Evolutionary conservation across 2,888 invertebrate genomes (phyloP).

Genomic region (Pandemis heparana): DNA sequence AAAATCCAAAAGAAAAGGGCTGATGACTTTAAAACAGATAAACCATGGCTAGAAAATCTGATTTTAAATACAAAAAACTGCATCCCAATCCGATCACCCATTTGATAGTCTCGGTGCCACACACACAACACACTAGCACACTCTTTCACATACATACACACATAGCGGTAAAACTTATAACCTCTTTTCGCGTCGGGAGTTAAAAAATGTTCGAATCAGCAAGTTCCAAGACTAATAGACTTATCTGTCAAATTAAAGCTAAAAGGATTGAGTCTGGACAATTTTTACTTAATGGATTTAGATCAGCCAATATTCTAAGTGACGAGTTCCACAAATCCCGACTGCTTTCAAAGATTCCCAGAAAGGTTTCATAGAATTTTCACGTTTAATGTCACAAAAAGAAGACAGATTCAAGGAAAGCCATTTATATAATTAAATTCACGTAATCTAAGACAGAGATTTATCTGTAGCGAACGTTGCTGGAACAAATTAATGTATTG

Average conservation of each 20-base stretch:
- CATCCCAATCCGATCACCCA: too few relatives aligned
- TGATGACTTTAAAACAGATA: too few relatives aligned
- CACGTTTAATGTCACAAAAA: conserved; percentile 38
- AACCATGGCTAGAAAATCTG: neutral
- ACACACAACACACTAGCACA: too few relatives aligned
- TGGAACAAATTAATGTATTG: conserved; percentile 27
- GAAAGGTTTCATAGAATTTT: conserved; percentile 27
- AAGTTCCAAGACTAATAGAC: neutral
- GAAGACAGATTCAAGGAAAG: conserved; percentile 50
- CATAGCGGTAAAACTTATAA: neutral
- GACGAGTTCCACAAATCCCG: neutral
- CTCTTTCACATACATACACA: neutral
- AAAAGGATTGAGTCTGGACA: neutral
- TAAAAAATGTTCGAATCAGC: neutral
- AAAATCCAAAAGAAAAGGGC: too few relatives aligned
- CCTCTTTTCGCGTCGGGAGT: neutral
- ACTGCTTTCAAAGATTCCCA: neutral
- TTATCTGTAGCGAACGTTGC: conserved; percentile 40
- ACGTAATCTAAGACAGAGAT: conserved; percentile 47
- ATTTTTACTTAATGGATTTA: conserved; percentile 8
- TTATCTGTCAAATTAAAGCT: neutral
- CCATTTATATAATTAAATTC: conserved; percentile 53
- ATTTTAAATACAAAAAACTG: neutral
- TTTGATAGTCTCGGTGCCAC: too few relatives aligned
- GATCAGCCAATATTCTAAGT: conserved; percentile 6